Evolutionary conservation across 2,888 invertebrate species (phyloP).

Genomic region (Lycia hirtaria): DNA sequence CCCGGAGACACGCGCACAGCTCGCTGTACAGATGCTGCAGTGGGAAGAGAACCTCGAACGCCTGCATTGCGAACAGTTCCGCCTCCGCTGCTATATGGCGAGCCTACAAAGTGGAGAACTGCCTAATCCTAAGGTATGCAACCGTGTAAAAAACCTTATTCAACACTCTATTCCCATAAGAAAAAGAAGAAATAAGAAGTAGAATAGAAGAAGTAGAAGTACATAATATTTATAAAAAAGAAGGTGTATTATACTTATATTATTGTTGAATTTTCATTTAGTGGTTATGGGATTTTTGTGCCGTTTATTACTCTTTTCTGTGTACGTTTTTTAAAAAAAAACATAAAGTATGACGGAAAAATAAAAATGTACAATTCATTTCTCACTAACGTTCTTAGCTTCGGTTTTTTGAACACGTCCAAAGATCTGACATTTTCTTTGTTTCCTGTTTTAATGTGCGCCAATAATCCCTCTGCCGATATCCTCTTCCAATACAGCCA

Average conservation of each 20-base stretch:
- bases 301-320: too few species aligned
- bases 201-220: too few species aligned
- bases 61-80: slow-evolving; percentile 98
- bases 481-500: slow-evolving; percentile 22
- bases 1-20: slow-evolving; percentile 95
- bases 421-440: slow-evolving; percentile 7
- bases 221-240: too few species aligned
- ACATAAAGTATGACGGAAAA: too few species aligned
- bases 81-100: slow-evolving; percentile 98
- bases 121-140: slow-evolving; percentile 98
- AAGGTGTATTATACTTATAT: too few species aligned
- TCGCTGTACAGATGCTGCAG: slow-evolving; percentile 96
- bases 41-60: slow-evolving; percentile 99
- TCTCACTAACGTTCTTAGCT: neutral
- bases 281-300: too few species aligned
- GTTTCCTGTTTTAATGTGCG: slow-evolving; percentile 35
- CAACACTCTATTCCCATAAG: too few species aligned
- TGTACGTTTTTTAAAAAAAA: too few species aligned
- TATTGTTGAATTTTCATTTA: too few species aligned
- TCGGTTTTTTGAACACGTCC: neutral
- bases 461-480: slow-evolving; percentile 30
- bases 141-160: too few species aligned
- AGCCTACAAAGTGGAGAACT: slow-evolving; percentile 97
- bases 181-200: too few species aligned
- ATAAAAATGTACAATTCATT: too few species aligned